These are phyloP conservation scores for Sebastes alutus DNA, from an alignment of 2,797 vertebrate species.

Conservation along the genomic window DNA sequence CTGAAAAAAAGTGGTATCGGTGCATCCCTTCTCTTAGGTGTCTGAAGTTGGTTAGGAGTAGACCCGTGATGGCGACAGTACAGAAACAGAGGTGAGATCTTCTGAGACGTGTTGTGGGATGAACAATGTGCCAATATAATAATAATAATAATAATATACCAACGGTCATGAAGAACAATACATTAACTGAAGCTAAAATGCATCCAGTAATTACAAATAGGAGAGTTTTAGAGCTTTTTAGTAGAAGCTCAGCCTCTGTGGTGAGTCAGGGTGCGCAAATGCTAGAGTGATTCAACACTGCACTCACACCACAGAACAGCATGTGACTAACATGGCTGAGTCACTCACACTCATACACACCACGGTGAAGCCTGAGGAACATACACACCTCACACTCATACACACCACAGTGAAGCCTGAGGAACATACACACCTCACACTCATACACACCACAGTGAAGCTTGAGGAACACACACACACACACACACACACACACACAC, in stretches of 20 bases:
- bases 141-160: background rate
- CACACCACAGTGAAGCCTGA: background rate
- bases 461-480: background rate
- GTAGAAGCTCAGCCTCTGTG: background rate
- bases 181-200: background rate
- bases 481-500: background rate
- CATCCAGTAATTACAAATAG: background rate
- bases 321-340: slow-evolving; percentile 49
- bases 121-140: background rate
- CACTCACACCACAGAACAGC: slow-evolving; percentile 3
- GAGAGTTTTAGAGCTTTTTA: background rate
- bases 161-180: background rate
- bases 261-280: slow-evolving; percentile 25
- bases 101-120: background rate
- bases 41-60: background rate
- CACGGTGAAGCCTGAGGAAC: background rate
- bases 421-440: background rate
- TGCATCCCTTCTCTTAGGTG: too few species aligned
- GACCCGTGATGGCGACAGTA: background rate
- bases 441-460: background rate
- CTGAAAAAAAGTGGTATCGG: too few species aligned
- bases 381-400: background rate
- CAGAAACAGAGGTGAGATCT: background rate
- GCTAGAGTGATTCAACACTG: background rate
- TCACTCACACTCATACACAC: slow-evolving; percentile 4